Evolutionary conservation across 1,140 invertebrate species (phyloP).

Genomic region (Samia ricini): DNA sequence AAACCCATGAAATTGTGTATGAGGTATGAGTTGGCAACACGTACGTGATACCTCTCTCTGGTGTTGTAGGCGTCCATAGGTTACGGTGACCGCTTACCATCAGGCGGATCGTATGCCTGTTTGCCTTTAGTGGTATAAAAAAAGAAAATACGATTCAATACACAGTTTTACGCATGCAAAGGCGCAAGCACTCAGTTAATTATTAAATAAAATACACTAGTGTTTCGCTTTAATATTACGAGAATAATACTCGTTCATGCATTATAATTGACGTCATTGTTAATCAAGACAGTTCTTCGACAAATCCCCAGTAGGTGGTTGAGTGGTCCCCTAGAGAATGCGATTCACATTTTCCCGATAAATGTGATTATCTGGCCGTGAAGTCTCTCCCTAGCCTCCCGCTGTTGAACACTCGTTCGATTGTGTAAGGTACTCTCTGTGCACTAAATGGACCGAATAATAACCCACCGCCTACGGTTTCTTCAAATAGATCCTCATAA

Average conservation of each 20-base stretch:
- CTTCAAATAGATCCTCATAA: background rate
- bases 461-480: background rate
- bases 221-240: background rate
- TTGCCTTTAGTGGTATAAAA: too few relatives aligned
- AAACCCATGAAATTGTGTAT: too few relatives aligned
- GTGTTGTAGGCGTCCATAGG: too few relatives aligned
- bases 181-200: background rate
- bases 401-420: background rate
- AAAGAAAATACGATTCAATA: too few relatives aligned
- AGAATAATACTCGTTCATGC: background rate
- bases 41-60: too few relatives aligned
- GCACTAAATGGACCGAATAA: background rate
- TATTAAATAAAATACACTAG: background rate
- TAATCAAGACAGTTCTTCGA: background rate
- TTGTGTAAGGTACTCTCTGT: slow-evolving; percentile 10
- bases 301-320: slow-evolving; percentile 4
- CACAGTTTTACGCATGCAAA: too few relatives aligned
- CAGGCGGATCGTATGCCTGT: too few relatives aligned
- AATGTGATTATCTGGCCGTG: slow-evolving; percentile 14
- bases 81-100: too few relatives aligned
- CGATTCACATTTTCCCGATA: slow-evolving; percentile 13
- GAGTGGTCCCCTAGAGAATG: slow-evolving; percentile 15
- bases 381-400: slow-evolving; percentile 11
- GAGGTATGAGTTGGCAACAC: too few relatives aligned
- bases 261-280: background rate